Percentiles rank a stretch among this genome's conserved stretches.
Evolutionary conservation across 2,888 invertebrate genomes (phyloP).

Genomic region (Aspidiotus rigidus): DNA sequence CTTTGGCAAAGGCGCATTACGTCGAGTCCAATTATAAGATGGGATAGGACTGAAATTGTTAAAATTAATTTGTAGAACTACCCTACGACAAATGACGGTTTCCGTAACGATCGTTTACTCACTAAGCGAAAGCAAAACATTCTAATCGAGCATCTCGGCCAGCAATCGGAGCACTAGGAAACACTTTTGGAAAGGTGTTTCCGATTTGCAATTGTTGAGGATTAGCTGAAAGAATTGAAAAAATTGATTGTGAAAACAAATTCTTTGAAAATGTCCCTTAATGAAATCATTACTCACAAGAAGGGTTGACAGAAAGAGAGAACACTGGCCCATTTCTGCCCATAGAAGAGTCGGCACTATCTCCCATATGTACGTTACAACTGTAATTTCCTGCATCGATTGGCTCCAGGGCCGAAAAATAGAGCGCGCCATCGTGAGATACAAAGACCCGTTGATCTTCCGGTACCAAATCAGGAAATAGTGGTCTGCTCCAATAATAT

Average conservation of each 20-base stretch:
- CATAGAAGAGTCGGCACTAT: slow-evolving; percentile 73
- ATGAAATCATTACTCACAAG: slow-evolving; percentile 49
- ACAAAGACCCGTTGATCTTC: slow-evolving; percentile 88
- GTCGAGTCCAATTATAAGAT: slow-evolving; percentile 84
- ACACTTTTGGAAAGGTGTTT: slow-evolving; percentile 89
- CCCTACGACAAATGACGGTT: background rate
- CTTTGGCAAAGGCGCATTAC: slow-evolving; percentile 61
- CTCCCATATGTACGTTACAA: slow-evolving; percentile 80
- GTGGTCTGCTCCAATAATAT: slow-evolving; percentile 84
- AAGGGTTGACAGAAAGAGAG: slow-evolving; percentile 66
- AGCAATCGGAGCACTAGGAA: slow-evolving; percentile 83
- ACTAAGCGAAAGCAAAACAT: slow-evolving; percentile 93
- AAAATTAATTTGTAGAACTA: background rate
- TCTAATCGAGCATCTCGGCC: slow-evolving; percentile 85
- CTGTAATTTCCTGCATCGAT: slow-evolving; percentile 85
- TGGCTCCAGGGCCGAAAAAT: slow-evolving; percentile 85
- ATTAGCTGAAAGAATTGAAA: slow-evolving; percentile 50
- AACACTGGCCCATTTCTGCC: slow-evolving; percentile 88
- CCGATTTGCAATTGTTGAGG: slow-evolving; percentile 86
- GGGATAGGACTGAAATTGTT: slow-evolving; percentile 62
- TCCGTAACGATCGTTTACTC: slow-evolving; percentile 42
- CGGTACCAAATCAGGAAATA: slow-evolving; percentile 84
- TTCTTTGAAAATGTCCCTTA: background rate
- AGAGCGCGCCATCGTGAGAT: slow-evolving; percentile 84
- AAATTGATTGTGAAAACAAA: background rate